Evolutionary conservation across 1,140 invertebrate species (phyloP).

Genomic region (Halictus rubicundus): DNA sequence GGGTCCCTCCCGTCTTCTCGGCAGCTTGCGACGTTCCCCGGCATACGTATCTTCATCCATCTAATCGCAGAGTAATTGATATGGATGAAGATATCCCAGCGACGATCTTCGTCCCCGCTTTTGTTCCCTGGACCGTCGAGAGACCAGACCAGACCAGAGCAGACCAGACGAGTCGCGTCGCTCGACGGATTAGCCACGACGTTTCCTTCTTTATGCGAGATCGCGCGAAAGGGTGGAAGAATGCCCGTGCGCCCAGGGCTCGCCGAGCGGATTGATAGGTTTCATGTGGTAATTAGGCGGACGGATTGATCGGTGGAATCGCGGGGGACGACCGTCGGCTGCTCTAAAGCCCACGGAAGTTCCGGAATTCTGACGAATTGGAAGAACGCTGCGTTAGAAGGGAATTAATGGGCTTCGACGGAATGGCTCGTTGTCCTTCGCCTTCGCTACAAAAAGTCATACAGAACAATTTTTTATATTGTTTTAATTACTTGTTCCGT

Average conservation of each 20-base stretch:
- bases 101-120: conserved; percentile 46
- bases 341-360: not conserved
- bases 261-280: conserved; percentile 25
- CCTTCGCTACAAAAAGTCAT: not conserved
- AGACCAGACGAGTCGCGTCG: not conserved
- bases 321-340: not conserved
- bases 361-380: not conserved
- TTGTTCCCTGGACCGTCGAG: not conserved
- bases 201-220: conserved; percentile 47
- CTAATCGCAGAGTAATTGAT: conserved; percentile 82
- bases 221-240: conserved; percentile 18
- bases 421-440: not conserved
- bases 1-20: conserved; percentile 37
- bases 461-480: too few species aligned
- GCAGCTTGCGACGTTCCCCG: conserved; percentile 23
- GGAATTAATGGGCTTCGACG: not conserved
- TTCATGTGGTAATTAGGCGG: conserved; percentile 45
- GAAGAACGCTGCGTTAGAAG: not conserved
- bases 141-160: too few species aligned
- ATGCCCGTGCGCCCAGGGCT: not conserved
- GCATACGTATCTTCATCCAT: conserved; percentile 78
- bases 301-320: conserved; percentile 35
- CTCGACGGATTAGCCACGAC: conserved; percentile 40
- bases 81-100: conserved; percentile 79
- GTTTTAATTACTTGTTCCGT: too few species aligned